phyloP scores from a whole-genome alignment of 2,113 vertebrate genomes.

The Myrmophylax atrothorax region DNA sequence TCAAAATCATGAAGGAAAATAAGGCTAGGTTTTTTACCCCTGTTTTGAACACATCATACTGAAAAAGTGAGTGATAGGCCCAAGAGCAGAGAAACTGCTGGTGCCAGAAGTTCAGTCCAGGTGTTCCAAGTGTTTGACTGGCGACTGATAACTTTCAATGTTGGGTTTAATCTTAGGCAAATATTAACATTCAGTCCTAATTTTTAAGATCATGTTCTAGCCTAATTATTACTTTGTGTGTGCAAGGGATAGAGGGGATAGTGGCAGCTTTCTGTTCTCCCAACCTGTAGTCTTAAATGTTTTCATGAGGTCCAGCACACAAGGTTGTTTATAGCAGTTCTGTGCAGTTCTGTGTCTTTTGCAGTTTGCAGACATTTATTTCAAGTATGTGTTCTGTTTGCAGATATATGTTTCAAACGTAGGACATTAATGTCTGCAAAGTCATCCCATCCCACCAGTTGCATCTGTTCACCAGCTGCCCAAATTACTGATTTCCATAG shows the following conservation, averaged over 20 bases:
- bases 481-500: background rate
- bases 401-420: background rate
- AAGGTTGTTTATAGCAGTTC: background rate
- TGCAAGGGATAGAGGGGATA: background rate
- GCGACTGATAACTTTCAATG: background rate
- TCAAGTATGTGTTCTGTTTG: background rate
- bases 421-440: background rate
- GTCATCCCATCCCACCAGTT: background rate
- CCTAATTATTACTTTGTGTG: background rate
- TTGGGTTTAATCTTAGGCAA: background rate
- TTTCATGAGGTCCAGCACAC: background rate
- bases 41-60: background rate
- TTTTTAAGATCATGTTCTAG: background rate
- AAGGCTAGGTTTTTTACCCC: accelerated
- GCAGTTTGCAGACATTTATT: background rate
- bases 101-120: background rate
- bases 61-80: background rate
- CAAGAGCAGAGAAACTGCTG: background rate
- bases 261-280: background rate
- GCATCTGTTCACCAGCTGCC: background rate
- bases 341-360: background rate
- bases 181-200: background rate
- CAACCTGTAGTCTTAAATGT: background rate
- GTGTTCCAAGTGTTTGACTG: background rate
- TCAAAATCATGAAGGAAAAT: background rate